Evolutionary conservation across 35 echinoderm and acorn worm species (phyloP), one percentile per base, ranked within the genome.

Genomic region (Apostichopus japonicus): DNA sequence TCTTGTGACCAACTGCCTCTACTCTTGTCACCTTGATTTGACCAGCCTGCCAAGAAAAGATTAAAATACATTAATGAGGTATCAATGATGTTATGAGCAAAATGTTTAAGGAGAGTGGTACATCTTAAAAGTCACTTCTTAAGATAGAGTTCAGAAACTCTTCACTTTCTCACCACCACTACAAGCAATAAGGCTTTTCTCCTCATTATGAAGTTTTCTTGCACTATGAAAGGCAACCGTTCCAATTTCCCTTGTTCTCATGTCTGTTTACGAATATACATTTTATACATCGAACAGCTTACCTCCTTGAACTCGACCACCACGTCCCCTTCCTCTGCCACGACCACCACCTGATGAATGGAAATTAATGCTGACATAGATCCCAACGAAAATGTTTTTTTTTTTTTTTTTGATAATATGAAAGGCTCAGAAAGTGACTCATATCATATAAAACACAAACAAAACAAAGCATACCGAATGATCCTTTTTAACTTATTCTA

Each of bases 21-120:
- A 72, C 79, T 65, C 22, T 77, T 54, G 3, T 79, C 80, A 72
- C 80, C 92, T 13, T 73, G 78, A 19, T 59, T 70, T 22, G 93
- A 94, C 93, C 93, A 94, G 67, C 93, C 93, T 94, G 86, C 79
- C 14, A 54, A 93, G 56, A 15, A 88, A 93, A 87, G 54, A 44
- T 44, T 44, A 44, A 44, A 44, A 44, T 44, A 44, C 0, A 83
- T 9, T 22, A 16, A 77, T 6, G 25, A 77, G 25, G 6, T 22
- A 24, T 22, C 8, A 0, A 77, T 77, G 16, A 19, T 77, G 5
- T 77, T 17, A 4, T 77, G n/a, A 17, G 3, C 16, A 14, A 77
- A 22, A 8, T 0, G 25, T 77, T 77, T 44, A 44, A 44, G 33
- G 33, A 77, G 1, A 77, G 6, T 77, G n/a, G 1, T 24, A 77